phyloP scores from a whole-genome alignment of 2,797 vertebrate species.

The Pagetopsis macropterus region DNA sequence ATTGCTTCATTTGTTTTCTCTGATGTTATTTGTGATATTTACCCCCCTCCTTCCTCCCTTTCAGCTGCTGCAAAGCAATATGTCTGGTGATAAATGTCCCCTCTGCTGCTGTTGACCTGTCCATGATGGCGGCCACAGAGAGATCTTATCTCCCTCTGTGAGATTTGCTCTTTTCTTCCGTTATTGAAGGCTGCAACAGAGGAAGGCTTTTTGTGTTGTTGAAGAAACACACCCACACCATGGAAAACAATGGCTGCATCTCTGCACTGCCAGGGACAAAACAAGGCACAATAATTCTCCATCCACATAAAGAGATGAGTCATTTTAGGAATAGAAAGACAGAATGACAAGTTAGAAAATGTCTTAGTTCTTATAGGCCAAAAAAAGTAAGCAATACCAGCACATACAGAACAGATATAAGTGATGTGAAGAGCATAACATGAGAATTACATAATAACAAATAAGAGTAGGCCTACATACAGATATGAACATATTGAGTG shows the following conservation, averaged over 20 bases:
- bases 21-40: conserved; percentile 50
- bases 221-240: conserved; percentile 18
- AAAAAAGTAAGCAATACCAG: neutral
- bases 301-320: neutral
- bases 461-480: too few relatives aligned
- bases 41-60: conserved; percentile 2
- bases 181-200: conserved; percentile 25
- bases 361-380: neutral
- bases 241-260: conserved; percentile 10
- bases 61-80: conserved; percentile 57
- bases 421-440: too few relatives aligned
- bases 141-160: conserved; percentile 36
- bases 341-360: neutral
- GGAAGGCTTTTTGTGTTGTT: conserved; percentile 34
- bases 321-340: neutral
- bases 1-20: conserved; percentile 43
- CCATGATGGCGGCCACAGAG: conserved; percentile 25
- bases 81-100: conserved; percentile 55
- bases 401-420: too few relatives aligned
- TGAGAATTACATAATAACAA: too few relatives aligned
- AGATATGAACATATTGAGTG: too few relatives aligned
- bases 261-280: conserved; percentile 7
- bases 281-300: neutral
- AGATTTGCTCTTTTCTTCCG: conserved; percentile 34
- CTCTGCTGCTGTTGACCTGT: conserved; percentile 44